Evolutionary conservation across 2,888 invertebrate genomes (phyloP).

Genomic region (Dendrolimus pini): DNA sequence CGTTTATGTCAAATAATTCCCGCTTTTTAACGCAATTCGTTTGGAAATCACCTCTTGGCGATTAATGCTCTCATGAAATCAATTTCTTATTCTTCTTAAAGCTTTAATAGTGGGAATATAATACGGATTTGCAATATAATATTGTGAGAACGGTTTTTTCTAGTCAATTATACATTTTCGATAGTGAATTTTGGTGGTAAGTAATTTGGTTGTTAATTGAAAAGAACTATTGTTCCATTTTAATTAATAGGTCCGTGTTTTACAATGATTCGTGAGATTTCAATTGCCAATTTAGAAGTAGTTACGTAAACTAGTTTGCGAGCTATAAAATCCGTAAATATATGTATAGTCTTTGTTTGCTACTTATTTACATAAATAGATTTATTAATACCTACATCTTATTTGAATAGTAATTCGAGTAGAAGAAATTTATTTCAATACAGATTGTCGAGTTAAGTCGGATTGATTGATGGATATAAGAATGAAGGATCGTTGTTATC

Average conservation of each 20-base stretch:
- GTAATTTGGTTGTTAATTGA: not conserved
- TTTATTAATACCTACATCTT: no score
- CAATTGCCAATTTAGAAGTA: not conserved
- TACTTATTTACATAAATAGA: no score
- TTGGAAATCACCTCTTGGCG: not conserved
- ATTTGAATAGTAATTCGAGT: no score
- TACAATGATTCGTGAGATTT: not conserved
- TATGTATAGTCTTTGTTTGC: no score
- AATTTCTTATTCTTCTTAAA: not conserved
- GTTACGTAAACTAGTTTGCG: no score
- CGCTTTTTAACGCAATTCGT: not conserved
- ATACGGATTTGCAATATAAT: not conserved
- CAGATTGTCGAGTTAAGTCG: no score
- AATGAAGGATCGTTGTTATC: no score
- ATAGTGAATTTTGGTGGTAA: not conserved
- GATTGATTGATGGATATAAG: no score
- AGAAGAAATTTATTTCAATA: no score
- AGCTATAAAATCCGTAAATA: no score
- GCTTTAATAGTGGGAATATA: not conserved
- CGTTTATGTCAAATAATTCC: not conserved
- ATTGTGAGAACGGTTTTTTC: not conserved
- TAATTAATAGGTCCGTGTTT: not conserved
- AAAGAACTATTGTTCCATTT: not conserved
- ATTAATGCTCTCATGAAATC: not conserved
- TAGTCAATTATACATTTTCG: not conserved